These are phyloP conservation scores for Melanargia galathea DNA, from an alignment of 2,888 invertebrate species.

Conservation along the genomic window DNA sequence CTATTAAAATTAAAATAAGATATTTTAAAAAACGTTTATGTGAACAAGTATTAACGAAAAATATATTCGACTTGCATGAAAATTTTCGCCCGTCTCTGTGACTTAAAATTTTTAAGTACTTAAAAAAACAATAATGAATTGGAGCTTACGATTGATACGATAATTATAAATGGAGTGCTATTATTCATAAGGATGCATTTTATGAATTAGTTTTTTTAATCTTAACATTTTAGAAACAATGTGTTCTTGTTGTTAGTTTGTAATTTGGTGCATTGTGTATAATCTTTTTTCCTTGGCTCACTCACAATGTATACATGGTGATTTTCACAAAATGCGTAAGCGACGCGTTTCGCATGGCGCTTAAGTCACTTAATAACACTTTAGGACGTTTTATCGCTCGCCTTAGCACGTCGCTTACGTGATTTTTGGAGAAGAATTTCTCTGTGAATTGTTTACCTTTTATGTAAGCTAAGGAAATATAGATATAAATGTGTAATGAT, in stretches of 20 bases:
- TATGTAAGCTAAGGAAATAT: too few relatives aligned
- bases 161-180: conserved; percentile 31
- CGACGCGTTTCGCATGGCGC: too few relatives aligned
- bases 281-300: not conserved
- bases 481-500: not conserved
- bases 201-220: conserved; percentile 32
- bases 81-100: conserved; percentile 8
- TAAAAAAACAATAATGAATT: conserved; percentile 34
- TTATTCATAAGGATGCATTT: conserved; percentile 27
- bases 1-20: too few relatives aligned
- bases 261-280: not conserved
- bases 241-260: conserved; percentile 31
- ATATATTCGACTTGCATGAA: not conserved
- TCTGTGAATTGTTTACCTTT: too few relatives aligned
- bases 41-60: too few relatives aligned
- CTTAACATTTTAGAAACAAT: conserved; percentile 31
- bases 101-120: conserved; percentile 29
- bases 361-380: too few relatives aligned
- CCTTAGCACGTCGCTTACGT: too few relatives aligned
- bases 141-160: conserved; percentile 32
- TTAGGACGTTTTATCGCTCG: too few relatives aligned
- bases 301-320: too few relatives aligned
- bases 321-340: too few relatives aligned
- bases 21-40: too few relatives aligned
- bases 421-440: too few relatives aligned